Evolutionary conservation across 1,140 invertebrate species (phyloP).

Genomic region (Colletes gigas): DNA sequence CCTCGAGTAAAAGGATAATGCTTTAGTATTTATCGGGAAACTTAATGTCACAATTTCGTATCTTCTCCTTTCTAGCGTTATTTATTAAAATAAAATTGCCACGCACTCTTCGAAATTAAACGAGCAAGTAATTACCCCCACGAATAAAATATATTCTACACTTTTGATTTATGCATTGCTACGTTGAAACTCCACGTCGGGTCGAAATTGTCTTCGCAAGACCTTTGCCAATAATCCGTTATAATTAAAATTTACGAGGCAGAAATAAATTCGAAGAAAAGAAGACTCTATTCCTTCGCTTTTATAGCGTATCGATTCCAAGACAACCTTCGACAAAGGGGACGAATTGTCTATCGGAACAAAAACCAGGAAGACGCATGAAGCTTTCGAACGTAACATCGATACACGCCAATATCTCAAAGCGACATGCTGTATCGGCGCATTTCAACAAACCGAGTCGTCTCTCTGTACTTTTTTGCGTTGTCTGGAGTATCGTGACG

Average conservation of each 20-base stretch:
- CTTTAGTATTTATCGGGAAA: too few relatives aligned
- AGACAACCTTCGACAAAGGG: background rate
- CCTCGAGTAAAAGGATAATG: too few relatives aligned
- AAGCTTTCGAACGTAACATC: background rate
- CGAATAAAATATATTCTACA: too few relatives aligned
- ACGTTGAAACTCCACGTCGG: too few relatives aligned
- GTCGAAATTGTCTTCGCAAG: too few relatives aligned
- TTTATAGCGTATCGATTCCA: background rate
- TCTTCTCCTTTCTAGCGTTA: too few relatives aligned
- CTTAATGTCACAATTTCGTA: too few relatives aligned
- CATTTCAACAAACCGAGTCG: conserved; percentile 10
- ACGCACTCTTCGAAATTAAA: too few relatives aligned
- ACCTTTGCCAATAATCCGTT: too few relatives aligned
- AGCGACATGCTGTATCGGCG: conserved; percentile 1
- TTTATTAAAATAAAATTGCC: too few relatives aligned
- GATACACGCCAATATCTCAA: conserved; percentile 13
- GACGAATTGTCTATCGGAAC: conserved; percentile 2
- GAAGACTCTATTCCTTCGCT: background rate
- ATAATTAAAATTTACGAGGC: background rate
- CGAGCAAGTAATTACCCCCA: too few relatives aligned
- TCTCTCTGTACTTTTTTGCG: conserved; percentile 22
- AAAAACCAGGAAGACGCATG: conserved; percentile 8
- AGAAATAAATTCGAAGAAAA: background rate
- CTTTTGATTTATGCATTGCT: too few relatives aligned
- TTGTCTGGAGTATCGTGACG: conserved; percentile 1